phyloP scores from a whole-genome alignment of 2,797 vertebrate species.

The Lepus oiostolus region DNA sequence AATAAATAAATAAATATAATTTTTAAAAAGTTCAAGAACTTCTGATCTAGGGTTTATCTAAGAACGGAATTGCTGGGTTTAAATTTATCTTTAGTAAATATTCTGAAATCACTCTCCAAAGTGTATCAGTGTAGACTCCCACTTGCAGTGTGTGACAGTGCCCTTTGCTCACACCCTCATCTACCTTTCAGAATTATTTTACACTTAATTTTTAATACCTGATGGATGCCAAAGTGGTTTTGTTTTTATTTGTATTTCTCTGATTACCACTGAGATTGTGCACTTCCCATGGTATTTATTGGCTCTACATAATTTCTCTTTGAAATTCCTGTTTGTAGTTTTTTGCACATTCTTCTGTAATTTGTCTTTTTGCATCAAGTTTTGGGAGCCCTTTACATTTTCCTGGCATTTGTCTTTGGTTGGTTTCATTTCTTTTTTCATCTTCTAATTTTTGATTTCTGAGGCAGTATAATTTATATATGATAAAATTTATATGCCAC shows the following conservation, averaged over 20 bases:
- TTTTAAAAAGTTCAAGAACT: neutral
- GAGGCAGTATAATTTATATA: neutral
- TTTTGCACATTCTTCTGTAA: neutral
- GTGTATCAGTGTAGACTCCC: neutral
- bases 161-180: neutral
- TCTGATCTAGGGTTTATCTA: neutral
- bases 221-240: neutral
- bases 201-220: neutral
- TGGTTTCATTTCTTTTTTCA: constrained; percentile 20
- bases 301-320: neutral
- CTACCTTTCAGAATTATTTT: neutral
- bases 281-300: neutral
- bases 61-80: neutral
- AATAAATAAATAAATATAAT: too few relatives aligned
- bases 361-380: constrained; percentile 22
- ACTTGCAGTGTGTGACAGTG: neutral
- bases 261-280: neutral
- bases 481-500: neutral
- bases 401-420: neutral
- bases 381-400: constrained; percentile 1
- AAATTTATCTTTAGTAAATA: constrained; percentile 1
- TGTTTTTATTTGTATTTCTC: neutral
- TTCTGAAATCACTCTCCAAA: constrained; percentile 3
- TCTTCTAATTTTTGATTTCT: constrained; percentile 7
- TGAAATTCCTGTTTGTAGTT: constrained; percentile 7